A percentile compares a stretch with the other conserved stretches of the same genome.
These are phyloP conservation scores for Amblyteles armatorius DNA, from an alignment of 2,888 invertebrate genomes.

Conservation along the genomic window DNA sequence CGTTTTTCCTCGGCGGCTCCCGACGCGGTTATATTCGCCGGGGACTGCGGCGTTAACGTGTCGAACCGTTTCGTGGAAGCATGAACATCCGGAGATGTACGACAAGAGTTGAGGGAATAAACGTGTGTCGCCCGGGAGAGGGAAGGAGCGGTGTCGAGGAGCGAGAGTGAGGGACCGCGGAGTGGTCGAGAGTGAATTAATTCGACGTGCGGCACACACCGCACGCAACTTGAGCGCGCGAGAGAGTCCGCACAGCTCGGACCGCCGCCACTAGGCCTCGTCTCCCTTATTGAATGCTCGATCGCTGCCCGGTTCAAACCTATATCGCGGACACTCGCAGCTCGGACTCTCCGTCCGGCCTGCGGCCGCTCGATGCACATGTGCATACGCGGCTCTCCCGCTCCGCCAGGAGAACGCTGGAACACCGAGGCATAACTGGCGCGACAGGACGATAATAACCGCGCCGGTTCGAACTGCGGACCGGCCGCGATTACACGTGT, in stretches of 20 bases:
- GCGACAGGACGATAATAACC: constrained; percentile 54
- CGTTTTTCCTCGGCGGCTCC: neutral
- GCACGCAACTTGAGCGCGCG: constrained; percentile 17
- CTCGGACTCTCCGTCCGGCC: neutral
- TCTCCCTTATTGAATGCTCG: constrained; percentile 36
- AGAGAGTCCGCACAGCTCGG: neutral
- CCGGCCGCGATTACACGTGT: constrained; percentile 66
- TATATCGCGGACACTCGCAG: constrained; percentile 17
- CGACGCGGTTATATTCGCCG: neutral
- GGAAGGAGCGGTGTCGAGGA: neutral
- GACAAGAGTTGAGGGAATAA: constrained; percentile 15
- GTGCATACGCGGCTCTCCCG: neutral
- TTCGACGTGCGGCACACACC: constrained; percentile 51
- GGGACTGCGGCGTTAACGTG: constrained; percentile 13
- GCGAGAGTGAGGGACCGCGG: neutral
- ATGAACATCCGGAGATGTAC: constrained; percentile 41
- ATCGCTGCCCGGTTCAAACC: constrained; percentile 33
- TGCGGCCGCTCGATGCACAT: constrained; percentile 10
- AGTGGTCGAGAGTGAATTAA: constrained; percentile 43
- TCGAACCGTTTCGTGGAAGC: constrained; percentile 42
- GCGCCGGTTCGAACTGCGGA: constrained; percentile 58
- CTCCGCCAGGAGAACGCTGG: constrained; percentile 34
- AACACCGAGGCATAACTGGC: constrained; percentile 47
- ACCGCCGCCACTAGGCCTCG: neutral
- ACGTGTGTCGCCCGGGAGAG: neutral